Evolutionary conservation across 2,797 vertebrate species (phyloP).

Genomic region (Crypturellus tataupa): DNA sequence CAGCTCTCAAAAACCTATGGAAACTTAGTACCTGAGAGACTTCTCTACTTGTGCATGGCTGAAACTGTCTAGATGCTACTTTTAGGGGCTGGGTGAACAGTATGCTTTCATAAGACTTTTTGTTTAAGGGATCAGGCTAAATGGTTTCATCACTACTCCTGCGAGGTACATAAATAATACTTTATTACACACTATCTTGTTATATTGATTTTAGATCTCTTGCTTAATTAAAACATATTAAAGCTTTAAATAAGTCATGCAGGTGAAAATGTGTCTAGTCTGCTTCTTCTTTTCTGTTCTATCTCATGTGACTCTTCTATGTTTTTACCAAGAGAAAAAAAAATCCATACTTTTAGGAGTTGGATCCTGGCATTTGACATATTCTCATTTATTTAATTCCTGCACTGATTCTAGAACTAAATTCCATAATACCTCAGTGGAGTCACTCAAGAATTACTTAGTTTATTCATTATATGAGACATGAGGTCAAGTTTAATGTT

Average conservation of each 20-base stretch:
- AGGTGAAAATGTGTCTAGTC: neutral
- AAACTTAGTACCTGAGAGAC: neutral
- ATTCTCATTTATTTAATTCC: neutral
- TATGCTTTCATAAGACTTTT: neutral
- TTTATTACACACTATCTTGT: neutral
- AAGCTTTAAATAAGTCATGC: neutral
- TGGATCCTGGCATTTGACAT: neutral
- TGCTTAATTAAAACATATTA: neutral
- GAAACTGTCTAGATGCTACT: neutral
- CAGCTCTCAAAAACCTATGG: neutral
- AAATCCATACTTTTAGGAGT: neutral
- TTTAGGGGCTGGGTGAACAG: neutral
- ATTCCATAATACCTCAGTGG: neutral
- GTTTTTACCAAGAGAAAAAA: conserved; percentile 2
- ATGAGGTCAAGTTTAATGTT: conserved; percentile 7
- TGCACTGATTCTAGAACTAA: neutral
- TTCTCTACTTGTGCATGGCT: neutral
- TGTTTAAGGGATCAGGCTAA: neutral
- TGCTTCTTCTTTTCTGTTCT: neutral
- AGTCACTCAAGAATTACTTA: neutral
- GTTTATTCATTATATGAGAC: neutral
- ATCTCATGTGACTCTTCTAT: neutral
- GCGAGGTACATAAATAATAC: neutral
- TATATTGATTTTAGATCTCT: neutral
- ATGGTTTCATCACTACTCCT: neutral